A percentile compares a stretch with the other conserved stretches of the same genome.
Evolutionary conservation across 2,797 vertebrate genomes (phyloP).

Genomic region (Cyclopterus lumpus): DNA sequence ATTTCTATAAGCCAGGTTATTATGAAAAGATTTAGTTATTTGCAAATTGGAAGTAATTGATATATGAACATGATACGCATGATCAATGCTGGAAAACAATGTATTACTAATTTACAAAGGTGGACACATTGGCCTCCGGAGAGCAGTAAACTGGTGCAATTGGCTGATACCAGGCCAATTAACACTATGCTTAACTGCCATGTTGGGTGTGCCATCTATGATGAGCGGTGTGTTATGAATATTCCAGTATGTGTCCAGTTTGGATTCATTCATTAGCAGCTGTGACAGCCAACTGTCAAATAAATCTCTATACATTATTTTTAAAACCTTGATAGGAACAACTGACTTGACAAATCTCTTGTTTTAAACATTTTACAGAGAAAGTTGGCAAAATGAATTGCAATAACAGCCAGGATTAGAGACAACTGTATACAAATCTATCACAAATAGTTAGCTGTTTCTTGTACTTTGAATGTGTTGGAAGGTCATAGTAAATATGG

Average conservation of each 20-base stretch:
- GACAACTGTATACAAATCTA: neutral
- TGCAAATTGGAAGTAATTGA: neutral
- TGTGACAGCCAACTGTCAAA: slow-evolving; percentile 39
- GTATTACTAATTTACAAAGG: neutral
- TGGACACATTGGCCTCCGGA: neutral
- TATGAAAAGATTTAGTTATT: neutral
- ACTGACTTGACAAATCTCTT: neutral
- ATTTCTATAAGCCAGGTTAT: neutral
- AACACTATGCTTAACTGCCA: slow-evolving; percentile 10
- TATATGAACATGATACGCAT: neutral
- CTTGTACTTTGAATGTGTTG: slow-evolving; percentile 8
- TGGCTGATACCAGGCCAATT: slow-evolving; percentile 4
- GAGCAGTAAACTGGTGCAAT: slow-evolving; percentile 13
- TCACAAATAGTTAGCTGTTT: slow-evolving; percentile 8
- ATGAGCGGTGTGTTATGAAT: slow-evolving; percentile 17
- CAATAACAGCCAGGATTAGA: slow-evolving; percentile 1
- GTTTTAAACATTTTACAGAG: neutral
- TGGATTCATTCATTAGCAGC: slow-evolving; percentile 53
- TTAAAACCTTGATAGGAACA: slow-evolving; percentile 14
- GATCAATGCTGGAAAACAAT: neutral
- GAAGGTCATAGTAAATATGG: slow-evolving; percentile 10
- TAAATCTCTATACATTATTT: slow-evolving; percentile 37
- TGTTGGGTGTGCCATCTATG: slow-evolving; percentile 18
- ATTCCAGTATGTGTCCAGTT: slow-evolving; percentile 23
- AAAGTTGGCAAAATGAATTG: slow-evolving; percentile 15